Percentiles rank a stretch among this genome's conserved stretches.
Evolutionary conservation across 92 coral and sea anemone genomes (phyloP).

Genomic region (Montipora capitata): DNA sequence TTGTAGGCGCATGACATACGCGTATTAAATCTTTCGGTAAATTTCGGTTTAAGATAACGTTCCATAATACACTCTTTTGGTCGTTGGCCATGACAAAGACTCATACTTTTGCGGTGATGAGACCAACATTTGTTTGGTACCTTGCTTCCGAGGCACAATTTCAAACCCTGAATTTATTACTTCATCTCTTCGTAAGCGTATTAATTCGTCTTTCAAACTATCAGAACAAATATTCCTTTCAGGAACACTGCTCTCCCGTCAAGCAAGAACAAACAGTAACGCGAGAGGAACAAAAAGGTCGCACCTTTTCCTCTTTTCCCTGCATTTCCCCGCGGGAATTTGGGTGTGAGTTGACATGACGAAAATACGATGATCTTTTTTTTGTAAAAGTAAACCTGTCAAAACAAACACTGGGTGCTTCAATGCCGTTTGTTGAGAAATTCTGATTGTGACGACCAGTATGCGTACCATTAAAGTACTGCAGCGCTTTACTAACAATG

Average conservation of each 20-base stretch:
- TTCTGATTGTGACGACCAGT: too few species aligned
- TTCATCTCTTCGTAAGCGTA: background rate
- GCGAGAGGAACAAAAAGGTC: background rate
- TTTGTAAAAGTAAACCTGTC: too few species aligned
- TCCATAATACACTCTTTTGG: too few species aligned
- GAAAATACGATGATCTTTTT: background rate
- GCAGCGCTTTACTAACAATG: too few species aligned
- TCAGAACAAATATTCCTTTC: background rate
- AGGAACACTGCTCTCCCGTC: background rate
- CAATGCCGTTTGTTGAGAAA: too few species aligned
- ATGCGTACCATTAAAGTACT: too few species aligned
- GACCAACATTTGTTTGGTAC: too few species aligned
- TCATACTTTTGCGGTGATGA: too few species aligned
- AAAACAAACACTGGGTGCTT: background rate
- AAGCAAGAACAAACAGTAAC: background rate
- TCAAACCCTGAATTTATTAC: background rate
- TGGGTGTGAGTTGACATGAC: background rate
- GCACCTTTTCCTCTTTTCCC: background rate
- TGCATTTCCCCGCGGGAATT: background rate
- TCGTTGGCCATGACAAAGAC: too few species aligned
- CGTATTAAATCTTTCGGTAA: too few species aligned
- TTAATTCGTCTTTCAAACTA: background rate
- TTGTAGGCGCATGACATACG: too few species aligned
- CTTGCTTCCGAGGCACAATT: background rate
- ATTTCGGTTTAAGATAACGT: too few species aligned